Evolutionary conservation across 2,888 invertebrate species (phyloP), one percentile per base, ranked within the genome.

Genomic region (Lucinisca nassula): DNA sequence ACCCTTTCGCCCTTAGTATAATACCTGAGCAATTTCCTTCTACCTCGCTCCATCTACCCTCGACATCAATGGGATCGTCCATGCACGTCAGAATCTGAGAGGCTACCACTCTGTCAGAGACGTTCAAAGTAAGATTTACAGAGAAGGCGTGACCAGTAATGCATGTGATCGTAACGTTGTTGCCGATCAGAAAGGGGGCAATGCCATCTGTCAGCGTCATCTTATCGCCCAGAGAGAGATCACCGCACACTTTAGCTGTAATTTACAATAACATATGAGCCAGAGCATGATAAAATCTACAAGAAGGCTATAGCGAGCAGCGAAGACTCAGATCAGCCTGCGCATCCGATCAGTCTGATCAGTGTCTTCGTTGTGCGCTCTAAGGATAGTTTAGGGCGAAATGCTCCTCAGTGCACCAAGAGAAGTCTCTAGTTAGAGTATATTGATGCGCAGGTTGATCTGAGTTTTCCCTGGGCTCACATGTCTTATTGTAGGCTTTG

Each of bases 11-110:
- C n/a, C n/a, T n/a, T n/a, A n/a, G n/a, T n/a, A n/a, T n/a, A n/a
- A n/a, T 73, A 73, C 73, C 73, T 40, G 73, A 21, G 40, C 73
- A 73, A 21, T 67, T 67, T 12, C 67, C 67, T 45, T 24, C 2
- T 30, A 21, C 40, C 27, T 45, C 30, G 17, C 30, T 35, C 77
- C 77, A 77, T n/a, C 8, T 10, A 8, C 77, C 77, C n/a, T 37
- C 58, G n/a, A 38, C 27, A 27, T 30, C 38, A 61, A 1, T 32
- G 8, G 77, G 61, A 38, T 55, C 55, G 32, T 77, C 55, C 58
- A 37, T 35, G 27, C 77, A 77, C 30, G n/a, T 38, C 35, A 58
- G 32, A 38, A 27, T 27, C 27, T 17, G n/a, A 35, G 61, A 58
- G 24, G 55, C 55, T 3, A n/a, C 38, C 55, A 77, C 27, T 30